Base-by-base conservation (phyloP, 2,113 vertebrate species). In the Pseudonaja textilis region DNA sequence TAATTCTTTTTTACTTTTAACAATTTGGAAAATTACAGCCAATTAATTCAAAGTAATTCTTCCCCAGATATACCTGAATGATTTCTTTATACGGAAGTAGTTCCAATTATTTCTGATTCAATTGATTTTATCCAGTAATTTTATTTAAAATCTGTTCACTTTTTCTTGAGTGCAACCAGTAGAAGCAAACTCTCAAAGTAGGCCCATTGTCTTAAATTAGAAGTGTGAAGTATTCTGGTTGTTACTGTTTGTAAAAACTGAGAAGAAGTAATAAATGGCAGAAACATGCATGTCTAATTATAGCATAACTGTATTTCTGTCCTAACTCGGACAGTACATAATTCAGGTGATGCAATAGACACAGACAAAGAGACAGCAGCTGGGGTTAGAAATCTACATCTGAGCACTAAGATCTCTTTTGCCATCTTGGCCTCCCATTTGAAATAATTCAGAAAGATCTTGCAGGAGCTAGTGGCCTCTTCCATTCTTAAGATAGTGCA, bases 391-490 rank as follows among this genome's bases (percentile, higher is more conserved):
- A 39, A 74, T 69, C 93, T 88, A 93, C 10, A 89, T 81, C 42
- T 92, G 85, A 45, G 6, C 11, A 57, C 45, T 93, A 1, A 91
- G 93, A 16, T 74, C 91, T 3, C n/a, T 93, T 90, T 92, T 94
- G 91, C 90, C 61, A 6, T 93, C 85, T 87, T 87, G 25, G 47
- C 92, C 95, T 88, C 87, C 86, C 87, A 22, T 57, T 93, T 89
- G 93, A 85, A 96, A 94, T 45, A 90, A 52, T 11, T 92, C 45
- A 0, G 45, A 93, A 89, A 94, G 54, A 5, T 55, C 26, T 55
- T 81, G 93, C 7, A 89, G 87, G 85, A 87, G 87, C 94, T 96
- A 93, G 10, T 87, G 56, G 6, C 92, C 92, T 89, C 94, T 88
- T 12, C 92, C 85, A 74, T 34, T 90, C 91, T 93, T 94, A 50